Base-by-base conservation (phyloP, 1,140 invertebrate genomes). In the Pseudomyrmex concolor region DNA sequence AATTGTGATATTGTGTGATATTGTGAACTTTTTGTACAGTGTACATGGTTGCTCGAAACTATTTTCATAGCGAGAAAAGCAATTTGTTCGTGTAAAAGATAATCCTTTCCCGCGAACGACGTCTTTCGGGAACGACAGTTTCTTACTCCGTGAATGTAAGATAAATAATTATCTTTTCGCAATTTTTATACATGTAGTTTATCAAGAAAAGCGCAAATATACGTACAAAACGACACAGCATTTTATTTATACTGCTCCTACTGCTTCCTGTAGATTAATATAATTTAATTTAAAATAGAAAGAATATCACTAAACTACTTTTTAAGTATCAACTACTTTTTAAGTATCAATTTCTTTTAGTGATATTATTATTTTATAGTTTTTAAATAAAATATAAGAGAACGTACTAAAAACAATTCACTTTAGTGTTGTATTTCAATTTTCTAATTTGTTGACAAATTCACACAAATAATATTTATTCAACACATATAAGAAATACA, bases 151-250 rank as follows among this genome's bases (percentile, higher is more conserved):
- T 34, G 25, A 25, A 3, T 25, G 5, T 34, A 25, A 45, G 48
- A 12, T 13, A 51, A 82, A 73, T 34, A 63, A 82, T 45, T 60
- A 59, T 2, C n/a, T 9, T 73, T 63, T 63, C 51, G 9, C 34
- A 34, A 7, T 34, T 34, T 34, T 22, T 55, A 63, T 48, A 63
- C 22, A 73, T 63, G 10, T 73, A 63, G 5, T 63, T 63, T 48
- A 64, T 22, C 48, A 74, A 51, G 19, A 25, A 15, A 48, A 9
- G 45, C 70, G 34, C 60, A 54, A 73, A 74, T 82, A 74, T 51
- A 82, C 17, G 25, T 81, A 51, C 57, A 13, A 25, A 50, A 74
- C 12, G 4, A 51, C 13, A 22, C 8, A 51, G n/a, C 5, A 17
- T 64, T 34, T 73, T 34, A 63, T 82, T 82, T 1, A 15, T 50